Evolutionary conservation across 2,113 vertebrate species (phyloP).

Genomic region (Xiphophorus maculatus): DNA sequence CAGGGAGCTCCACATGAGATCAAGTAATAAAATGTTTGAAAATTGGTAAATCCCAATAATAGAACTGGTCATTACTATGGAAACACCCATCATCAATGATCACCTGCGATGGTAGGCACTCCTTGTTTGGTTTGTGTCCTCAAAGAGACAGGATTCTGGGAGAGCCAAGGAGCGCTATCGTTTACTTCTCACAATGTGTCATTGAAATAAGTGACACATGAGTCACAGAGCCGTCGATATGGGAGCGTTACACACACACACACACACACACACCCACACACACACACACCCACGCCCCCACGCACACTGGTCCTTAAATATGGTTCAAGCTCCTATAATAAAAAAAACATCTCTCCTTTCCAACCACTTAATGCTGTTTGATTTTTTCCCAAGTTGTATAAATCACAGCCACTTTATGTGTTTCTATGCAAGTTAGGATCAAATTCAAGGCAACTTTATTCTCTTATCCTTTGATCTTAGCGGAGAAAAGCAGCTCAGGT

Average conservation of each 20-base stretch:
- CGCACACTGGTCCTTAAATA: constrained; percentile 1
- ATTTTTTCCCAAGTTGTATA: background rate
- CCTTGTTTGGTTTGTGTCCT: constrained; percentile 48
- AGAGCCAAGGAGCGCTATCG: constrained; percentile 28
- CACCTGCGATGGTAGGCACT: constrained; percentile 38
- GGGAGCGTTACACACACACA: background rate
- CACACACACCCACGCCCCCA: background rate
- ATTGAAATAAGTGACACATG: constrained; percentile 53
- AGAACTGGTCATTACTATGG: constrained; percentile 21
- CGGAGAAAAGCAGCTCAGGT: background rate
- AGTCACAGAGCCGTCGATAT: constrained; percentile 33
- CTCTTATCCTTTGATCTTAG: background rate
- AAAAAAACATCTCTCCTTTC: background rate
- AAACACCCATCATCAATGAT: constrained; percentile 58
- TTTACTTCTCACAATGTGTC: constrained; percentile 50
- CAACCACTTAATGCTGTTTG: background rate
- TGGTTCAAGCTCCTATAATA: background rate
- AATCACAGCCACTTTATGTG: constrained; percentile 2
- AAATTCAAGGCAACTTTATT: constrained; percentile 1
- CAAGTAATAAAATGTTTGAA: constrained; percentile 63
- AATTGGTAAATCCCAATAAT: constrained; percentile 63
- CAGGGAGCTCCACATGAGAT: constrained; percentile 43
- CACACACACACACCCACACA: background rate
- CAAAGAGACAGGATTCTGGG: constrained; percentile 55
- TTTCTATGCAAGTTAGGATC: constrained; percentile 13